Evolutionary conservation across 64 coral and sea anemone genomes (phyloP), one percentile per base, ranked within the genome.

Genomic region (Montipora foliosa): DNA sequence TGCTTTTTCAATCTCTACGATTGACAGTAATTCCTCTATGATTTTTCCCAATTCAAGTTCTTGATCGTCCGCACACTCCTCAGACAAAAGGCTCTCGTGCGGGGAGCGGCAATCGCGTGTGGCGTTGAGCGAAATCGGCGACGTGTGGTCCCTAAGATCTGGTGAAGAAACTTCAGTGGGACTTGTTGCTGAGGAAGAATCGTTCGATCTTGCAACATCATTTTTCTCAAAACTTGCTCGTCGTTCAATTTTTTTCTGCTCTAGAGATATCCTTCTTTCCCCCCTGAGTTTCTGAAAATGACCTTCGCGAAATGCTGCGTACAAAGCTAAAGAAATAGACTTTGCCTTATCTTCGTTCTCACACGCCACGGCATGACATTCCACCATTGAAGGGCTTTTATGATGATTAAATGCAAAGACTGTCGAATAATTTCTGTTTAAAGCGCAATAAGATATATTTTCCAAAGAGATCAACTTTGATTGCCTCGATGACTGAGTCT

Each of bases 321-420:
- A 97, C 0, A 97, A 80, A 2, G 96, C 92, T 47, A 91, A 10
- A 12, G 81, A 92, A 66, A 97, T 97, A 8, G 89, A 24, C 19
- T 95, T 97, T 59, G 89, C 96, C 61, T 92, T 97, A 14, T 97
- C 93, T 69, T 95, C 96, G 49, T 20, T 93, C 19, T 92, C 91
- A 73, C 96, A 97, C 6, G 75, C 68, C 6, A 97, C 89, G 10
- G 96, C 96, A 64, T 97, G 96, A 12, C 96, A 97, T 72, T 97
- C 96, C 5, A 95, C 92, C 52, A 93, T 72, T 15, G 87, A 74
- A 3, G 96, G 89, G 11, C 86, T 68, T 84, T 88, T 92, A 60
- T 97, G 96, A 45, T 97, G 96, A 81, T 97, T 97, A 74, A 97
- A 97, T 7, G 96, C 96, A 71, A 97, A 97, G 76, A 97, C 89